phyloP scores from a whole-genome alignment of 2,113 vertebrate species.

The Heterochromis multidens region DNA sequence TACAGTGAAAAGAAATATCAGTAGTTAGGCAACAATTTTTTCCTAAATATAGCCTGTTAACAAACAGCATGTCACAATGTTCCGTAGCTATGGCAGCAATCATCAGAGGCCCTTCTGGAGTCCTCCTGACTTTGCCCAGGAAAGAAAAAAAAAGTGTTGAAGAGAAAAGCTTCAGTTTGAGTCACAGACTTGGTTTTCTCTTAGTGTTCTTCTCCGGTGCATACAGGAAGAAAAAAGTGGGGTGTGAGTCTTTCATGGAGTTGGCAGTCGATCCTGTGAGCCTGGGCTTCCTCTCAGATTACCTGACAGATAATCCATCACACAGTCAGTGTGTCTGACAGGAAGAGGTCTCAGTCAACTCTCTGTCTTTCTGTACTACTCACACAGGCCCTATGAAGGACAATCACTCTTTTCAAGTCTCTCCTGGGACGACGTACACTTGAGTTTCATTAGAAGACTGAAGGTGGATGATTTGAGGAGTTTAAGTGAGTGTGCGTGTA shows the following conservation, averaged over 20 bases:
- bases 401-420: constrained; percentile 34
- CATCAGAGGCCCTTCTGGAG: neutral
- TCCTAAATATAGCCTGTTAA: neutral
- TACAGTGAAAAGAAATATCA: constrained; percentile 8
- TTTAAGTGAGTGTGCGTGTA: neutral
- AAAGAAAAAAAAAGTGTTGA: neutral
- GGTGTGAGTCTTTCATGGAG: constrained; percentile 37
- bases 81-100: neutral
- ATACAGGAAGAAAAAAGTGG: neutral
- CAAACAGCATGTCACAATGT: neutral
- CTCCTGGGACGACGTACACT: constrained; percentile 22
- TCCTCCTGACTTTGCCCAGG: constrained; percentile 2
- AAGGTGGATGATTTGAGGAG: neutral
- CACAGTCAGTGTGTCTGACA: constrained; percentile 72
- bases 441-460: constrained; percentile 40
- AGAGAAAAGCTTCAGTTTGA: neutral
- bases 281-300: constrained; percentile 68
- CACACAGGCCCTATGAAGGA: constrained; percentile 36
- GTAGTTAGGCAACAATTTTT: neutral
- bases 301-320: constrained; percentile 81
- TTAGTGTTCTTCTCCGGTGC: neutral
- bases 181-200: neutral
- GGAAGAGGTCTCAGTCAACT: constrained; percentile 66
- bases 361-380: neutral
- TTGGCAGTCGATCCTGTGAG: constrained; percentile 66